Conservation (phyloP, 2,113 vertebrate genomes). For the Laticauda laticaudata region DNA sequence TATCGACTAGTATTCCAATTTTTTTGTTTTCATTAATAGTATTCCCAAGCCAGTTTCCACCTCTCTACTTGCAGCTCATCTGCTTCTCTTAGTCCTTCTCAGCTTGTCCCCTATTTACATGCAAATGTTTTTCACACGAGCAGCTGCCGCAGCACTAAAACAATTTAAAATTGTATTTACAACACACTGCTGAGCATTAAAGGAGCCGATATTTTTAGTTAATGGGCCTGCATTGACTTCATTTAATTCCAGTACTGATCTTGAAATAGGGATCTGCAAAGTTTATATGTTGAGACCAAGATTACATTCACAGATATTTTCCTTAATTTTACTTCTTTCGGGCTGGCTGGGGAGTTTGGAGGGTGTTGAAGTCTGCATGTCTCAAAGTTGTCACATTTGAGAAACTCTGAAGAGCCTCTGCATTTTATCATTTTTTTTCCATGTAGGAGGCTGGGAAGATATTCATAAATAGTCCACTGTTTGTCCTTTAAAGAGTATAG, state of each 20-base stretch:
- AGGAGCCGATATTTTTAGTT: background rate
- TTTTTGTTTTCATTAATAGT: background rate
- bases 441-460: background rate
- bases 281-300: background rate
- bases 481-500: background rate
- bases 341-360: background rate
- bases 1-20: background rate
- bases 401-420: background rate
- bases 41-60: background rate
- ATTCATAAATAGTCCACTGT: background rate
- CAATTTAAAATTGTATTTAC: background rate
- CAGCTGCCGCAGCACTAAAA: background rate
- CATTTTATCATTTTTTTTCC: background rate
- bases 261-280: background rate
- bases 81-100: background rate
- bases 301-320: background rate
- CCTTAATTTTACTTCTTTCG: background rate
- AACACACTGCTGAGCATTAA: background rate
- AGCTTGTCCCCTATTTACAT: background rate
- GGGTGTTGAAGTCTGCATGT: background rate
- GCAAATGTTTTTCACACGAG: background rate
- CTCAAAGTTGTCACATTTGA: background rate
- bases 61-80: background rate
- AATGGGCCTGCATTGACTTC: background rate
- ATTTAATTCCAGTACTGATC: background rate